Evolutionary conservation across 1,140 invertebrate genomes (phyloP).

Genomic region (Caerostris extrusa): DNA sequence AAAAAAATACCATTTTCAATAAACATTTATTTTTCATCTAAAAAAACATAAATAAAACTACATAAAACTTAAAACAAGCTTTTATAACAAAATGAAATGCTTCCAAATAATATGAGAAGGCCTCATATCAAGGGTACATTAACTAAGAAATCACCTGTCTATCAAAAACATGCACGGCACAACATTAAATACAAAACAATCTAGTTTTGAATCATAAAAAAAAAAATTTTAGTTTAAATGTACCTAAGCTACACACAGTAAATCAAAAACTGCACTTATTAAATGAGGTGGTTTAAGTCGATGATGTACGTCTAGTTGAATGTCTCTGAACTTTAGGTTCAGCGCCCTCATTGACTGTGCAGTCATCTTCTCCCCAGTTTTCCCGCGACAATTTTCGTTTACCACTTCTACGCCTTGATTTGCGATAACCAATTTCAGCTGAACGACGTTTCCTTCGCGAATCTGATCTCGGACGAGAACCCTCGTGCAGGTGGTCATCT

Average conservation of each 20-base stretch:
- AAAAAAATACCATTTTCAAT: background rate
- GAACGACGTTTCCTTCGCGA: slow-evolving; percentile 48
- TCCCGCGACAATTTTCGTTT: slow-evolving; percentile 59
- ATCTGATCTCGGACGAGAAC: slow-evolving; percentile 25
- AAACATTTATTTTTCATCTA: background rate
- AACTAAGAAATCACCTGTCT: background rate
- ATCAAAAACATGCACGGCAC: background rate
- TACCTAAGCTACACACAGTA: background rate
- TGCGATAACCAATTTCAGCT: slow-evolving; percentile 70
- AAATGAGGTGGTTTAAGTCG: slow-evolving; percentile 41
- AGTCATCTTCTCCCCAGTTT: slow-evolving; percentile 65
- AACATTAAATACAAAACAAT: background rate
- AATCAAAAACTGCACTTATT: background rate
- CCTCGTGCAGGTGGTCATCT: slow-evolving; percentile 64
- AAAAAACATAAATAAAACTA: background rate
- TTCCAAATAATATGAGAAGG: no score
- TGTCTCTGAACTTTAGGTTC: slow-evolving; percentile 71
- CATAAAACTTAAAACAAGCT: background rate
- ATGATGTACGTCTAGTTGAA: slow-evolving; percentile 71
- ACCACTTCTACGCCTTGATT: slow-evolving; percentile 53
- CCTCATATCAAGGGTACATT: background rate
- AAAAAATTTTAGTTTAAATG: background rate
- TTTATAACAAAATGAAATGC: no score
- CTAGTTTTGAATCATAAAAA: background rate
- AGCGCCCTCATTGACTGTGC: background rate